phyloP scores from a whole-genome alignment of 2,888 invertebrate species.

The Limnephilus rhombicus region DNA sequence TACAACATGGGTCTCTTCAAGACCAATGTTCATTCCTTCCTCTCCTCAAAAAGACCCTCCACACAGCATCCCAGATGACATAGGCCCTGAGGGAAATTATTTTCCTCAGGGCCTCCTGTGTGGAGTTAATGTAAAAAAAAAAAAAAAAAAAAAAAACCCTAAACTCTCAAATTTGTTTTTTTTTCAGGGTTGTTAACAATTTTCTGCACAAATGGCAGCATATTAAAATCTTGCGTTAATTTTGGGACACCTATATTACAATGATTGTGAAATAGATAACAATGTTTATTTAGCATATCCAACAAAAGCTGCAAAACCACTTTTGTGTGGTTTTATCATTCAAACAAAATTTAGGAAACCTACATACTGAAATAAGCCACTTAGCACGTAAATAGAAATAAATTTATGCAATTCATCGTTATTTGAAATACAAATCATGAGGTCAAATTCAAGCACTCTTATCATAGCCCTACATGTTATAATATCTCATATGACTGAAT shows the following conservation, averaged over 20 bases:
- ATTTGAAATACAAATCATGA: background rate
- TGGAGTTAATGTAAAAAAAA: too few relatives aligned
- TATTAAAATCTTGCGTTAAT: too few relatives aligned
- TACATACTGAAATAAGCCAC: background rate
- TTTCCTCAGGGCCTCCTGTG: too few relatives aligned
- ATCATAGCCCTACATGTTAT: background rate
- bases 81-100: too few relatives aligned
- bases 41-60: too few relatives aligned
- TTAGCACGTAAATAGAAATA: background rate
- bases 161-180: too few relatives aligned
- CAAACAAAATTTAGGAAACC: background rate
- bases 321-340: background rate
- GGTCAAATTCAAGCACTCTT: background rate
- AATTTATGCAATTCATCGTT: background rate
- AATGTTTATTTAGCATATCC: background rate
- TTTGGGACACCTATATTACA: background rate
- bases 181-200: too few relatives aligned
- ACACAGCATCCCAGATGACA: too few relatives aligned
- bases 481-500: background rate
- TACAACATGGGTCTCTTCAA: too few relatives aligned
- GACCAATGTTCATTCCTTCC: too few relatives aligned
- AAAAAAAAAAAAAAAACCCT: too few relatives aligned
- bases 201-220: too few relatives aligned
- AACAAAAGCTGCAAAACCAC: background rate
- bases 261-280: background rate